Evolutionary conservation across 2,888 invertebrate species (phyloP), one percentile per base, ranked within the genome.

Genomic region (Andrena haemorrhoa): DNA sequence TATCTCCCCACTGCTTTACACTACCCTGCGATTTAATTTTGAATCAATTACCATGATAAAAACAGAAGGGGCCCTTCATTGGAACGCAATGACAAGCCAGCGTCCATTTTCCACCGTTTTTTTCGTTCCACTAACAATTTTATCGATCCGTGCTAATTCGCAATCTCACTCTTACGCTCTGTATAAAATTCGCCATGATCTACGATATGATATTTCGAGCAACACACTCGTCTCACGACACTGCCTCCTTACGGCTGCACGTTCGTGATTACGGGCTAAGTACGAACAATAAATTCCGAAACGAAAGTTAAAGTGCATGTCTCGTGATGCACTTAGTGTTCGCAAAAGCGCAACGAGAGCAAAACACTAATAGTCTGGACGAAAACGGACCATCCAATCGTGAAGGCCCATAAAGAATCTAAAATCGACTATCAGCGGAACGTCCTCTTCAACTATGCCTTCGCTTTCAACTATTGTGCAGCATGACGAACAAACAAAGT

Each of bases 241-340:
- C 41, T 20, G 58, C 10, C 47, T 23, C 26, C 23, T 33, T 16
- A 2, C 20, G 70, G 83, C 75, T 75, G 83, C 85, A 83, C 61
- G 70, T 83, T 79, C 75, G 83, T 69, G 35, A 58, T 83, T 60
- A 87, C 84, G 84, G 86, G 86, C 83, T 86, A 86, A 86, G 77
- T 82, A 87, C 88, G 86, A 87, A 87, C 88, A 87, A 87, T 87
- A 87, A 86, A 87, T 85, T 85, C 76, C 72, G 85, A 87, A 86
- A 87, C 74, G 69, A 87, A 86, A 83, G 75, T 83, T 71, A 84
- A 70, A 75, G 88, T 88, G 88, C 88, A 88, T 84, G 88, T 88
- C 88, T 88, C 87, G 86, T 85, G 88, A 88, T 88, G 88, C 88
- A 88, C 88, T 88, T 88, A 87, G 87, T 88, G 79, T 87, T 86